Percentiles rank a stretch among this genome's conserved stretches.
These are phyloP conservation scores for Clinocottus analis DNA, from an alignment of 2,113 vertebrate species.

Conservation along the genomic window DNA sequence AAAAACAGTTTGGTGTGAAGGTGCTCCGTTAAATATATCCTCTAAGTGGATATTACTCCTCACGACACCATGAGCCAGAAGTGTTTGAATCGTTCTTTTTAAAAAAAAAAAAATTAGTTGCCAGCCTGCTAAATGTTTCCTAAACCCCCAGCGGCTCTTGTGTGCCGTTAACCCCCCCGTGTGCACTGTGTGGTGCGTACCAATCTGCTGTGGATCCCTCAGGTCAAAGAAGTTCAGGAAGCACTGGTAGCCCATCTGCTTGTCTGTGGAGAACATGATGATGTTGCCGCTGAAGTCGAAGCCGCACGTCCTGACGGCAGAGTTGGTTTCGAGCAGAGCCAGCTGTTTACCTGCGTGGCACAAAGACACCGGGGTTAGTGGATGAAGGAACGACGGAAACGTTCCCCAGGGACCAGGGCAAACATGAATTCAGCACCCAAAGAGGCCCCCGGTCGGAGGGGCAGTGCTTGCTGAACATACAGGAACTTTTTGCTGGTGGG, in stretches of 20 bases:
- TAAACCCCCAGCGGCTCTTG: too few relatives aligned
- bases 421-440: too few relatives aligned
- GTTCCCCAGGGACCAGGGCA: too few relatives aligned
- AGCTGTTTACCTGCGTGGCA: conserved; percentile 91
- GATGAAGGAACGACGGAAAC: too few relatives aligned
- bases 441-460: too few relatives aligned
- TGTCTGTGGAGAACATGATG: conserved; percentile 99
- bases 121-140: too few relatives aligned
- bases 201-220: conserved; percentile 91
- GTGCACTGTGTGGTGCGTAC: conserved; percentile 72
- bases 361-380: too few relatives aligned
- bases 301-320: conserved; percentile 94
- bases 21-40: neutral
- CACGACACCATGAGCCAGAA: neutral
- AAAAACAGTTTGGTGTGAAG: neutral
- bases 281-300: conserved; percentile 99
- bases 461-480: too few relatives aligned
- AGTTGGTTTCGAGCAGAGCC: conserved; percentile 93
- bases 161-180: neutral
- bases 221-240: conserved; percentile 95
- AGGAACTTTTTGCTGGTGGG: too few relatives aligned
- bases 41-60: neutral
- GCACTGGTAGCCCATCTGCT: conserved; percentile 99
- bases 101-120: too few relatives aligned
- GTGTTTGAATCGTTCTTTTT: too few relatives aligned